Evolutionary conservation across 2,888 invertebrate species (phyloP), one percentile per base, ranked within the genome.

Genomic region (Nycteola revayana): DNA sequence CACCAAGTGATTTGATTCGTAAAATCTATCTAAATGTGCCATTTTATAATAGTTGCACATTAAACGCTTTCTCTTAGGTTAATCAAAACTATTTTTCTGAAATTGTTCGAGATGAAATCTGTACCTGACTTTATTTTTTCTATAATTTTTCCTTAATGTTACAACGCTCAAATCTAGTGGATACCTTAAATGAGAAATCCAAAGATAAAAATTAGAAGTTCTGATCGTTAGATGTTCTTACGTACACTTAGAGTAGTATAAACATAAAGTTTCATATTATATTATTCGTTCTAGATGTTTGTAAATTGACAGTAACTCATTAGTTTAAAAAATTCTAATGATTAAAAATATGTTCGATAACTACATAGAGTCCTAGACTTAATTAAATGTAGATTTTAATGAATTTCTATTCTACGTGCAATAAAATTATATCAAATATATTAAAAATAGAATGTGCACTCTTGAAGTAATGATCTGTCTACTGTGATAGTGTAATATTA

Each of bases 131-230:
- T 41, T 49, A 42, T 49, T 40, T 52, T 54, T 48, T 42, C 33
- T 44, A 20, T 42, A n/a, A n/a, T 25, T 31, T 36, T 49, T 42
- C 42, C 42, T 46, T 43, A 33, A 51, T 44, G 28, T 51, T 36
- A 48, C 36, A 38, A 55, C 49, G 61, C 66, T 67, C 62, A 62
- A 68, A 54, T 38, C 48, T 61, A 66, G 57, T 54, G 44, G 51
- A 64, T 61, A 64, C 58, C 48, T 64, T 49, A 60, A 63, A 54
- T 47, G 48, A 58, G 50, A 57, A 67, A 60, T 62, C 75, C 75
- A 77, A 77, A 76, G 75, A 75, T 74, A 65, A 60, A 43, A 58
- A 56, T 53, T 70, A 68, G 66, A 52, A 56, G 45, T 60, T 59
- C 50, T 49, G 36, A 58, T 52, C 47, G 28, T 53, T 37, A 36